These are phyloP conservation scores for Myanophis thanlyinensis DNA, from an alignment of 2,113 vertebrate genomes.

Conservation along the genomic window DNA sequence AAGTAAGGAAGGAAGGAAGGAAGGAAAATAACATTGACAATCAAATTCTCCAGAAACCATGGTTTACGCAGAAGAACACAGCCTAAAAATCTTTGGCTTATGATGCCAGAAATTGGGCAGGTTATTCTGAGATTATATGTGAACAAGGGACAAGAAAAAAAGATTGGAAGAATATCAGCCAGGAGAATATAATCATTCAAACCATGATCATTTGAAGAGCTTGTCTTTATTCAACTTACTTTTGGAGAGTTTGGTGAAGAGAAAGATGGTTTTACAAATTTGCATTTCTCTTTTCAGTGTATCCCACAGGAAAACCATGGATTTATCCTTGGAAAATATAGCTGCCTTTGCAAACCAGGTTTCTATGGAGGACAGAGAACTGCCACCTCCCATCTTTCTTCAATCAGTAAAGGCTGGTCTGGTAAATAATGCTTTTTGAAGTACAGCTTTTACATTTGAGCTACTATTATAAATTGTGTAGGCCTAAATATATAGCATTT, in stretches of 20 bases:
- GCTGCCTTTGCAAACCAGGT: slow-evolving; percentile 86
- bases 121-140: background rate
- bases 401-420: background rate
- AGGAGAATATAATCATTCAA: background rate
- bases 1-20: background rate
- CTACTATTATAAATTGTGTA: background rate
- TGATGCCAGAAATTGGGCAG: background rate
- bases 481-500: background rate
- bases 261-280: background rate
- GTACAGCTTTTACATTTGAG: background rate
- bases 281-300: slow-evolving; percentile 74
- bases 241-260: background rate
- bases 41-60: background rate
- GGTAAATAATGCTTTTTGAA: slow-evolving; percentile 58
- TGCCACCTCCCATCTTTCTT: background rate
- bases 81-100: background rate
- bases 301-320: slow-evolving; percentile 76
- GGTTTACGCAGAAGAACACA: background rate
- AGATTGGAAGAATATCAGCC: background rate
- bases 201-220: background rate
- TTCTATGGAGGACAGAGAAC: slow-evolving; percentile 72
- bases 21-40: background rate
- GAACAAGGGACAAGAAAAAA: background rate
- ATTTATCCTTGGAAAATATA: slow-evolving; percentile 88
- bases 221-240: background rate